Evolutionary conservation across 1,140 invertebrate genomes (phyloP).

Genomic region (Bombyx mandarina): DNA sequence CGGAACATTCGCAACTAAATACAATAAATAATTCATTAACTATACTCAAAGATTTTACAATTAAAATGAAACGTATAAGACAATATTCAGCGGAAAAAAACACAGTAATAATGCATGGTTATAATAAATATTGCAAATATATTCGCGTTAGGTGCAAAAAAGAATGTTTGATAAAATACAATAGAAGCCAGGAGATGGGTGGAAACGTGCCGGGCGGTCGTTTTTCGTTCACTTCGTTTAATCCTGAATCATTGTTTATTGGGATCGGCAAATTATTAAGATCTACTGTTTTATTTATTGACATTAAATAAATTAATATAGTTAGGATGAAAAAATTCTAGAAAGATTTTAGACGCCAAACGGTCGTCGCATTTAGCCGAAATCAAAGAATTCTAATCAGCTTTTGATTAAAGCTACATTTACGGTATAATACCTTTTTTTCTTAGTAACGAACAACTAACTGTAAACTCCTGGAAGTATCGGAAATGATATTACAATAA

Average conservation of each 20-base stretch:
- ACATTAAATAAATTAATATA: constrained; percentile 28
- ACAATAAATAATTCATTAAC: too few relatives aligned
- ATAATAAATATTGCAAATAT: constrained; percentile 60
- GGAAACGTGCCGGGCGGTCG: constrained; percentile 58
- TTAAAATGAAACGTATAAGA: not conserved
- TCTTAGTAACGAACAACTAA: too few relatives aligned
- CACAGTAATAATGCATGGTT: constrained; percentile 15
- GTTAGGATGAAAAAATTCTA: constrained; percentile 5
- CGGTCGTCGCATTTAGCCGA: too few relatives aligned
- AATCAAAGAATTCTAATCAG: too few relatives aligned
- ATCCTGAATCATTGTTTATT: constrained; percentile 69
- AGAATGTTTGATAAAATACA: constrained; percentile 65
- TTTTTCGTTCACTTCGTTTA: constrained; percentile 53
- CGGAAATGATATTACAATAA: too few relatives aligned
- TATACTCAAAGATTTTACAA: too few relatives aligned
- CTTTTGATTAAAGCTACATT: too few relatives aligned
- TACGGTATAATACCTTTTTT: too few relatives aligned
- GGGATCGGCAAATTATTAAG: constrained; percentile 63
- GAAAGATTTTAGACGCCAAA: too few relatives aligned
- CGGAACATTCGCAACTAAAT: too few relatives aligned
- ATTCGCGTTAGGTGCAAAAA: constrained; percentile 67
- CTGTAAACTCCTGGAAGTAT: too few relatives aligned
- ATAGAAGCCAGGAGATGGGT: constrained; percentile 61
- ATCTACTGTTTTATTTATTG: too few relatives aligned
- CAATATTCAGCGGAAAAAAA: not conserved